These are phyloP conservation scores for Microtus richardsoni DNA, from an alignment of 2,113 vertebrate genomes.

Conservation along the genomic window DNA sequence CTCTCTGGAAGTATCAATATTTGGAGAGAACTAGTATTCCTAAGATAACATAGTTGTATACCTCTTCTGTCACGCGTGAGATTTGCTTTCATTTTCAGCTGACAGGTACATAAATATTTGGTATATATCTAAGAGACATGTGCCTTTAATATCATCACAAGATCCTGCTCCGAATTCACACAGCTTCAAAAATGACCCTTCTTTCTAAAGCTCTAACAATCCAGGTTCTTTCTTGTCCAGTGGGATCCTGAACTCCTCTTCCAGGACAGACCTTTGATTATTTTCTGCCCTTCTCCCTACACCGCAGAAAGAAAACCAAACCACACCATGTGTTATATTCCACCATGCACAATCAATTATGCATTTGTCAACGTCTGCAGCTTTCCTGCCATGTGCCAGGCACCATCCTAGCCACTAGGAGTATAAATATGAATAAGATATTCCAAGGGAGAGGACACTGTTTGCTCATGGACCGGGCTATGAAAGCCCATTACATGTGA, in stretches of 20 bases:
- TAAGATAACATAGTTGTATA: neutral
- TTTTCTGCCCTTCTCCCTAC: slow-evolving; percentile 17
- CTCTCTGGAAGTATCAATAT: slow-evolving; percentile 51
- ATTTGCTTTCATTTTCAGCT: slow-evolving; percentile 40
- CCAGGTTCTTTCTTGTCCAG: neutral
- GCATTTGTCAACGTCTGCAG: neutral
- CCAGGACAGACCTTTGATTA: slow-evolving; percentile 37
- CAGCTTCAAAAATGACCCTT: neutral
- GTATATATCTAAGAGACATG: neutral
- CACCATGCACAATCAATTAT: neutral
- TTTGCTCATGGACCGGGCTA: neutral
- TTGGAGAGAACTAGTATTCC: slow-evolving; percentile 26
- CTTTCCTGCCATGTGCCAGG: neutral
- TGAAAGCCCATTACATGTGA: neutral
- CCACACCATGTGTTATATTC: neutral
- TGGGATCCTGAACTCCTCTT: slow-evolving; percentile 32
- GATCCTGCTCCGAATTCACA: slow-evolving; percentile 11
- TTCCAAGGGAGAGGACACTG: neutral
- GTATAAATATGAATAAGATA: slow-evolving; percentile 18
- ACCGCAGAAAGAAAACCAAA: neutral
- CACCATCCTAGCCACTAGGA: neutral
- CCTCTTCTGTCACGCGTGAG: slow-evolving; percentile 28
- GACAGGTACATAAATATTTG: neutral
- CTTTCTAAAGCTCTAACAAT: neutral
- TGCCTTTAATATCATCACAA: neutral